Evolutionary conservation across 2,113 vertebrate genomes (phyloP), one percentile per base, ranked within the genome.

Genomic region (Lepisosteus osseus): DNA sequence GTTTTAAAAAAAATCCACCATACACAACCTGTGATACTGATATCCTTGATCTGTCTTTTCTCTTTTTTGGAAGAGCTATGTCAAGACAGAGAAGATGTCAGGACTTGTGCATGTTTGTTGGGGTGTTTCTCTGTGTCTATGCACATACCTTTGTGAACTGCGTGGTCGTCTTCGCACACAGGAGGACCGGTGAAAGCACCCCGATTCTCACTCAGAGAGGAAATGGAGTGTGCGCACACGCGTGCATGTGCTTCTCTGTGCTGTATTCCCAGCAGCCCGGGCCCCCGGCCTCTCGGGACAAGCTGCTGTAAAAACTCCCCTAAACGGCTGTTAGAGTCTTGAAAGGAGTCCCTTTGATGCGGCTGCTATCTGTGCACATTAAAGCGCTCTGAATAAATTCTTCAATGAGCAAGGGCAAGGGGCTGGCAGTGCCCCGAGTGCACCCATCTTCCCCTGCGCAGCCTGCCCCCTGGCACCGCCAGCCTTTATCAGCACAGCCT

Each of bases 31-130:
- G 47, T 51, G 47, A 5, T 51, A 6, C 9, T 29, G 29, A 29
- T 29, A 29, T 29, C 29, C 29, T 29, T 29, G 29, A 29, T 29
- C 29, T 29, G 29, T 29, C 29, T 29, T 29, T 29, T 29, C 29
- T 29, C 29, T 1, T 29, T 29, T 29, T 29, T 29, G 29, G 29
- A 29, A 29, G 29, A 1, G 29, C 29, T 29, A 29, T 29, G 29
- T 1, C 29, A 29, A 29, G 1, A 29, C 29, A 29, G 29, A 29
- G 29, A 29, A 1, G 2, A 29, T 29, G 29, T 29, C 29, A 29
- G 29, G 29, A 29, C 65, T 81, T 71, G 78, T 72, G 74, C 54
- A 74, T 65, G 42, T 15, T 12, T 59, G 55, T 43, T 29, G 45
- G 59, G 40, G 14, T 62, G 43, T 11, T 6, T 61, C n/a, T 40